Percentiles rank a stretch among this genome's conserved stretches.
Evolutionary conservation across 1,140 invertebrate species (phyloP).

Genomic region (Monochamus saltuarius): DNA sequence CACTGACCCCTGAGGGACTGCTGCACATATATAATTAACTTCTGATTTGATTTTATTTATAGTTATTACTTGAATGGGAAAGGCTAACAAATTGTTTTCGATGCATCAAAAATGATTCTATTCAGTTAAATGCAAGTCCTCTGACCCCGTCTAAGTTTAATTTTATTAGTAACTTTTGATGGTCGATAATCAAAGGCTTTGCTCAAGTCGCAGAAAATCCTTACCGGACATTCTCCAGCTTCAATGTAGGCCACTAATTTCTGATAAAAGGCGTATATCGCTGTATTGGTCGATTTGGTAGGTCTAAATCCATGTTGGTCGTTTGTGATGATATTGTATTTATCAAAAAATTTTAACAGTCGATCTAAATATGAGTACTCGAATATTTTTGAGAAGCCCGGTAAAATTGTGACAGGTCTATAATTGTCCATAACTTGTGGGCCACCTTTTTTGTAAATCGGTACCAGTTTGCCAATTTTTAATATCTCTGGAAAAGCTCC

Average conservation of each 20-base stretch:
- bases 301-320: slow-evolving; percentile 19
- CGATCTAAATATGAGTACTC: slow-evolving; percentile 20
- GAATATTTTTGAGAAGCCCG: slow-evolving; percentile 22
- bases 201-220: slow-evolving; percentile 22
- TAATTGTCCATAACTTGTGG: slow-evolving; percentile 4
- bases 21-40: not conserved
- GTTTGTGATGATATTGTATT: slow-evolving; percentile 8
- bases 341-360: slow-evolving; percentile 11
- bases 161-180: too few relatives aligned
- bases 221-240: slow-evolving; percentile 10
- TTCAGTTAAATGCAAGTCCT: slow-evolving; percentile 11
- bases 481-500: too few relatives aligned
- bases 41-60: slow-evolving; percentile 4
- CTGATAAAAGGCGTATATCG: slow-evolving; percentile 22
- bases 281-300: slow-evolving; percentile 5
- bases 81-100: slow-evolving; percentile 13
- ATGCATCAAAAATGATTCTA: slow-evolving; percentile 12
- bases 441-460: too few relatives aligned
- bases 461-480: too few relatives aligned
- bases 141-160: too few relatives aligned
- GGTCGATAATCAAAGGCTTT: too few relatives aligned
- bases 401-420: slow-evolving; percentile 3
- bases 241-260: too few relatives aligned
- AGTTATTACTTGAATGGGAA: not conserved
- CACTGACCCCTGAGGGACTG: slow-evolving; percentile 11